Evolutionary conservation across 2,797 vertebrate species (phyloP), one percentile per base, ranked within the genome.

Genomic region (Centropyge bicolor): DNA sequence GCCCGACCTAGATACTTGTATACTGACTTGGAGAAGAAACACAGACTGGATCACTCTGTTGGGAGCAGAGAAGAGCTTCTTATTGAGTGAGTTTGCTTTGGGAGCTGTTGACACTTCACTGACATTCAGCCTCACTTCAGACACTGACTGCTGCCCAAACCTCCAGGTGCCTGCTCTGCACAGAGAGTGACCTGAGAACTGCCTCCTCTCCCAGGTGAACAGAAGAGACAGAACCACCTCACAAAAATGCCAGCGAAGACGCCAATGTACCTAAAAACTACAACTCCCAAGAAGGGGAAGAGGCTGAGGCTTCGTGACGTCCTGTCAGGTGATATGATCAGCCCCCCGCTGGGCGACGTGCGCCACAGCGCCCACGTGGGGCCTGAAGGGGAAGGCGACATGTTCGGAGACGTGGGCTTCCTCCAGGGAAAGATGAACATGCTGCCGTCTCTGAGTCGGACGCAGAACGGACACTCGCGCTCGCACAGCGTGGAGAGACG

Each of bases 361-460:
- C 94, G 95, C 3, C 96, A 97, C 93, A 96, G 95, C 0, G 96
- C 96, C 14, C 96, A 97, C 7, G 95, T 97, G 43, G 96, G 96
- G 12, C 92, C 91, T 0, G 94, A 95, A 0, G 96, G 96, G 0
- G 86, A 95, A 63, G 91, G 91, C 0, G 96, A 96, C 92, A 96
- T 96, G 96, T 97, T 97, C 4, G 96, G 96, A 5, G 96, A 97
- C 12, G 94, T 97, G 59, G 93, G 92, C n/a, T 97, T 97, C 88
- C 91, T 97, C 20, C 95, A 93, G 86, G 96, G 96, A 0, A 96
- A 95, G 84, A 93, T 96, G 75, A 91, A 94, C 85, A 94, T 97
- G 88, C 92, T 97, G 62, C 95, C 96, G 1, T 36, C 86, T 0
- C 74, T 87, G 74, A 86, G 65, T 6, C 86, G 87, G 7, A 36